phyloP scores from a whole-genome alignment of 2,797 vertebrate genomes.

The Sparus aurata region DNA sequence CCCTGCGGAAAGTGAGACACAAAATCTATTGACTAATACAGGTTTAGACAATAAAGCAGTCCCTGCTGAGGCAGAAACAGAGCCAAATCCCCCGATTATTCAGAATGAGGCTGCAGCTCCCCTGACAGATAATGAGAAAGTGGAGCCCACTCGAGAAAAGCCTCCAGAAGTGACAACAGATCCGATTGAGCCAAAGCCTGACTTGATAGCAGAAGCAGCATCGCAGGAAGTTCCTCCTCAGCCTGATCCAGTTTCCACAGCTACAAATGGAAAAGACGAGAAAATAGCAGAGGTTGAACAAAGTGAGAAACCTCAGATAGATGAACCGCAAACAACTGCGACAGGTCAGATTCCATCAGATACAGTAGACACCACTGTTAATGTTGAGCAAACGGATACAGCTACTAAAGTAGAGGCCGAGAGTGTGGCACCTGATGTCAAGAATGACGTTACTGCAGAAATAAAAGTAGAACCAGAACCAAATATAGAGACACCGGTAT shows the following conservation, averaged over 20 bases:
- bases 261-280: conserved; percentile 30
- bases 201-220: conserved; percentile 29
- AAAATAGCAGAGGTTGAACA: conserved; percentile 18
- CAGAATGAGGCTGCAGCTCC: conserved; percentile 47
- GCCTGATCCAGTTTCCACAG: conserved; percentile 20
- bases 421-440: conserved; percentile 17
- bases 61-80: conserved; percentile 43
- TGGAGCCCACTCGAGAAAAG: conserved; percentile 47
- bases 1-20: conserved; percentile 47
- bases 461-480: conserved; percentile 42
- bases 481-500: conserved; percentile 14
- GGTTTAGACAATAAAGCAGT: conserved; percentile 55
- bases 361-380: background rate
- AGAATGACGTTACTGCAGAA: conserved; percentile 32
- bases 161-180: conserved; percentile 48
- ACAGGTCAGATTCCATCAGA: conserved; percentile 27
- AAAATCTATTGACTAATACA: conserved; percentile 49
- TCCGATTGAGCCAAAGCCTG: conserved; percentile 39
- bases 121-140: conserved; percentile 50
- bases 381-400: conserved; percentile 14
- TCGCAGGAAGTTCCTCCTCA: conserved; percentile 51
- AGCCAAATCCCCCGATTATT: conserved; percentile 49
- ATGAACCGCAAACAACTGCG: conserved; percentile 25
- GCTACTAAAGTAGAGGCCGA: conserved; percentile 8
- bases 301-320: conserved; percentile 24